Conservation (phyloP, 2,888 invertebrate species). For the Xestoiulus laeticollis region DNA sequence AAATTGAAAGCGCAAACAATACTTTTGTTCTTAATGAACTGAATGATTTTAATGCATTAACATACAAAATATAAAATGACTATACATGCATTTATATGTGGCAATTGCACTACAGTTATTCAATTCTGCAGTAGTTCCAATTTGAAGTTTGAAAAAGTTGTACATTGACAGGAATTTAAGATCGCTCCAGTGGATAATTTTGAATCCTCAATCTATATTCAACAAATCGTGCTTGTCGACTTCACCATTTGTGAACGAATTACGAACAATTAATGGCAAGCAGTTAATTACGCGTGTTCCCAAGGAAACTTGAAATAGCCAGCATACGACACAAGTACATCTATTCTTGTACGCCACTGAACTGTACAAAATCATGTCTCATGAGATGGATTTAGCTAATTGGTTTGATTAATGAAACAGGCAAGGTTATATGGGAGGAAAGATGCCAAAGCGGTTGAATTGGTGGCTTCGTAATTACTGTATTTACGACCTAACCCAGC, state of each 20-base stretch:
- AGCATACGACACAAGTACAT: neutral
- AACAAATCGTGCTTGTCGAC: neutral
- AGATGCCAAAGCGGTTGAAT: neutral
- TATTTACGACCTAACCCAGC: neutral
- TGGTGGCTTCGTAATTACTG: neutral
- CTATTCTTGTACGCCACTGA: neutral
- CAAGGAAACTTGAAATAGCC: conserved; percentile 8
- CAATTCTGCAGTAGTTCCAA: no score
- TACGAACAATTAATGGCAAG: neutral
- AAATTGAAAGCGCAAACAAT: no score
- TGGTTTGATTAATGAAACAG: conserved; percentile 10
- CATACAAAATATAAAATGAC: no score
- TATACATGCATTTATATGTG: no score
- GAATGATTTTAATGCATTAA: no score
- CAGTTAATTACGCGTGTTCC: neutral
- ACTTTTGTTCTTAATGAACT: no score
- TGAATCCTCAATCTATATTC: neutral
- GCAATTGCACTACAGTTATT: no score
- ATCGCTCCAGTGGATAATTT: no score
- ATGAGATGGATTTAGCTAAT: conserved; percentile 17
- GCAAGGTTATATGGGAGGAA: neutral
- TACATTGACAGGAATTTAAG: no score
- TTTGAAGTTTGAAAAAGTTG: no score
- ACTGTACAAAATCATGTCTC: conserved; percentile 1
- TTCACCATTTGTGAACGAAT: neutral